Evolutionary conservation across 2,797 vertebrate species (phyloP).

Genomic region (Nyctibius grandis): DNA sequence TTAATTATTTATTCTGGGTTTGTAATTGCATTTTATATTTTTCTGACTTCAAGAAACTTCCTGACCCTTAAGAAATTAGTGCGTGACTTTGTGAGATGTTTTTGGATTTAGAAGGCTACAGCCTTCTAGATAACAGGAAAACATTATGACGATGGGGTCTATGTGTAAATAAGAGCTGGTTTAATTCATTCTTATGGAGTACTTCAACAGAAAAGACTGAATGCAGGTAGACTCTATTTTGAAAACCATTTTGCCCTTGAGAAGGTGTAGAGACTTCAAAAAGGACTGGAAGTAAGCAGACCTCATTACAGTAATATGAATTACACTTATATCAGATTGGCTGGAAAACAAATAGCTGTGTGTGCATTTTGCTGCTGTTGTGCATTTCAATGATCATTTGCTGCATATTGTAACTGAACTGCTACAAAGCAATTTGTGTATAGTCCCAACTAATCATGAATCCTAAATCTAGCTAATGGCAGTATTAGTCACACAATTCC

Average conservation of each 20-base stretch:
- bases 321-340: conserved; percentile 49
- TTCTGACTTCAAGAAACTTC: background rate
- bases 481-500: conserved; percentile 27
- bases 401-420: background rate
- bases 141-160: background rate
- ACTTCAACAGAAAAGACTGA: background rate
- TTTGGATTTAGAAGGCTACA: conserved; percentile 18
- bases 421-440: background rate
- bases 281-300: conserved; percentile 26
- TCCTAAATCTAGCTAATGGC: conserved; percentile 33
- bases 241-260: conserved; percentile 61
- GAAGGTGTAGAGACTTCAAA: conserved; percentile 26
- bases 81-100: conserved; percentile 12
- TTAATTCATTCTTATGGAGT: background rate
- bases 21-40: background rate
- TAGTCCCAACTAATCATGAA: conserved; percentile 30
- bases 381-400: conserved; percentile 4
- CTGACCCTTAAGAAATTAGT: conserved; percentile 22
- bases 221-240: background rate
- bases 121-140: background rate
- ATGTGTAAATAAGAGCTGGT: conserved; percentile 12
- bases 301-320: conserved; percentile 36
- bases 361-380: conserved; percentile 9
- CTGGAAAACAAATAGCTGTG: conserved; percentile 36
- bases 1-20: background rate